Evolutionary conservation across 2,113 vertebrate species (phyloP).

Genomic region (Silurus meridionalis): DNA sequence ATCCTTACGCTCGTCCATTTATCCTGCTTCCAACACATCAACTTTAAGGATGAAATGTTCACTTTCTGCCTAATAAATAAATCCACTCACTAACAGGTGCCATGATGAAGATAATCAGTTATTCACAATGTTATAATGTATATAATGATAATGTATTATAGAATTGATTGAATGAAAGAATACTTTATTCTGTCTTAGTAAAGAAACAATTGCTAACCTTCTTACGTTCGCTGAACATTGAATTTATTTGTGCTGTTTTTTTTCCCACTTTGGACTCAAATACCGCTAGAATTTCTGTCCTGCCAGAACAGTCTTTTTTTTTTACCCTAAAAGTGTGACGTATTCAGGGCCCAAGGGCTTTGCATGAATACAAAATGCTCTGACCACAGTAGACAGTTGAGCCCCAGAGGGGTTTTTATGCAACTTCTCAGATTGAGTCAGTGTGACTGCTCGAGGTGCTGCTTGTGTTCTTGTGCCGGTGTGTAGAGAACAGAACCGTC

Average conservation of each 20-base stretch:
- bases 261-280: background rate
- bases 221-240: background rate
- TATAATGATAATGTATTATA: too few relatives aligned
- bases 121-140: too few relatives aligned
- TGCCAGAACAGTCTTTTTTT: constrained; percentile 1
- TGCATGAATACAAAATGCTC: constrained; percentile 29
- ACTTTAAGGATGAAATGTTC: too few relatives aligned
- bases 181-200: too few relatives aligned
- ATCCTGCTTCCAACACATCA: too few relatives aligned
- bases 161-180: too few relatives aligned
- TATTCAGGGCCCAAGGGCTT: constrained; percentile 3
- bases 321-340: background rate
- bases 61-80: too few relatives aligned
- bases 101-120: too few relatives aligned
- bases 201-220: background rate
- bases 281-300: background rate
- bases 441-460: constrained; percentile 22
- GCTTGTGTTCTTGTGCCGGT: background rate
- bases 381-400: constrained; percentile 24
- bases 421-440: constrained; percentile 12
- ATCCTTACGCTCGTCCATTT: too few relatives aligned
- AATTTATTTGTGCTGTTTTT: background rate
- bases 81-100: too few relatives aligned
- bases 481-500: background rate
- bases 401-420: constrained; percentile 15